Evolutionary conservation across 2,113 vertebrate genomes (phyloP), one percentile per base, ranked within the genome.

Genomic region (Psophia crepitans): DNA sequence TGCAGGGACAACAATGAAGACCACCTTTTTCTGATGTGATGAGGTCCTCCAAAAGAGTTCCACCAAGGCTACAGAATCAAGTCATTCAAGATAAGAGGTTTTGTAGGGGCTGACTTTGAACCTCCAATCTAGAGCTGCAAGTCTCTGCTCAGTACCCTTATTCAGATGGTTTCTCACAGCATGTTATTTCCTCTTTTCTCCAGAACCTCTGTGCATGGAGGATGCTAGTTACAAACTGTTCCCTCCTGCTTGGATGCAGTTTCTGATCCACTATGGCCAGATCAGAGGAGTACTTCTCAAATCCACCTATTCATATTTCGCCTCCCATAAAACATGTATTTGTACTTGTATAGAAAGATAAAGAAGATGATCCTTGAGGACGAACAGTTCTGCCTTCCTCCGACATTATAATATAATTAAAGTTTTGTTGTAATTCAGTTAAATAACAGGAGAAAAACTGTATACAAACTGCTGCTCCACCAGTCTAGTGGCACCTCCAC

Each of bases 1-100:
- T 4, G 1, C 27, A 56, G 27, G 15, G 27, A n/a, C 1, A 0
- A 28, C 10, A 46, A 15, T 4, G 3, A 23, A 76, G 33, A n/a
- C 2, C 22, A 49, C 2, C 2, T 57, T 63, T 69, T 41, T 20
- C 54, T 91, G n/a, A 11, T 2, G 0, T 14, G 28, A 9, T 58
- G 32, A 35, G 4, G 17, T 46, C 6, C 8, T 35, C 46, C 1
- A 0, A 48, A 58, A 90, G 35, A 57, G 12, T 74, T 89, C 54
- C 26, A 35, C 13, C 22, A 23, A 22, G 9, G 16, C 12, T 35
- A 49, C 22, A 68, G 57, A 58, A 41, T 54, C 24, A 51, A 68
- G 9, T 35, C 4, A 39, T 39, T 51, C 46, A 22, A 23, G 3
- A 18, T 43, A 39, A 74, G 4, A 21, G 39, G 16, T 39, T 77